These are phyloP conservation scores for Tenualosa ilisha DNA, from an alignment of 2,797 vertebrate species.

Conservation along the genomic window DNA sequence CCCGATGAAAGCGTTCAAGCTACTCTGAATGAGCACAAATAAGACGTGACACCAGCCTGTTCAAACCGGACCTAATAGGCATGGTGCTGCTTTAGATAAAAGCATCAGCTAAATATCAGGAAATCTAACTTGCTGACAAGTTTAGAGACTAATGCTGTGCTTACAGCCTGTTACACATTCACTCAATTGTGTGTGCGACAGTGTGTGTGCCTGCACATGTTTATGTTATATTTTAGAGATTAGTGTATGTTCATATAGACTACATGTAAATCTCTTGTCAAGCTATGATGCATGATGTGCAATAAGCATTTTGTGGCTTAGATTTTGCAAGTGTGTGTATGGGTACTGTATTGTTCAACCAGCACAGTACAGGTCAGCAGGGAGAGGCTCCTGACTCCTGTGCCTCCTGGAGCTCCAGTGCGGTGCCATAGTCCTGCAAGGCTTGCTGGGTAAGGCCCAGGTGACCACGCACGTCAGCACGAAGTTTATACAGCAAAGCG, in stretches of 20 bases:
- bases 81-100: too few species aligned
- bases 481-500: constrained; percentile 69
- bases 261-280: too few species aligned
- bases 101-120: too few species aligned
- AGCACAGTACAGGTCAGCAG: neutral
- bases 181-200: neutral
- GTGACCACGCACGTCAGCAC: constrained; percentile 75
- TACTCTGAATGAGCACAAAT: neutral
- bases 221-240: too few species aligned
- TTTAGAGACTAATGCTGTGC: neutral
- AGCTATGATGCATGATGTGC: too few species aligned
- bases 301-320: too few species aligned
- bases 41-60: neutral
- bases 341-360: too few species aligned
- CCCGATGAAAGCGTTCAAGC: neutral
- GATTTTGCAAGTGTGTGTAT: too few species aligned
- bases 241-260: too few species aligned
- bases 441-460: constrained; percentile 69
- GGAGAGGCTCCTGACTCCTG: neutral
- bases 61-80: neutral
- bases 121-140: neutral
- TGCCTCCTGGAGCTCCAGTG: constrained; percentile 66
- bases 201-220: too few species aligned
- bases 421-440: constrained; percentile 72
- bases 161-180: neutral